Base-by-base conservation (phyloP, 2,113 vertebrate genomes). In the Diadophis punctatus region DNA sequence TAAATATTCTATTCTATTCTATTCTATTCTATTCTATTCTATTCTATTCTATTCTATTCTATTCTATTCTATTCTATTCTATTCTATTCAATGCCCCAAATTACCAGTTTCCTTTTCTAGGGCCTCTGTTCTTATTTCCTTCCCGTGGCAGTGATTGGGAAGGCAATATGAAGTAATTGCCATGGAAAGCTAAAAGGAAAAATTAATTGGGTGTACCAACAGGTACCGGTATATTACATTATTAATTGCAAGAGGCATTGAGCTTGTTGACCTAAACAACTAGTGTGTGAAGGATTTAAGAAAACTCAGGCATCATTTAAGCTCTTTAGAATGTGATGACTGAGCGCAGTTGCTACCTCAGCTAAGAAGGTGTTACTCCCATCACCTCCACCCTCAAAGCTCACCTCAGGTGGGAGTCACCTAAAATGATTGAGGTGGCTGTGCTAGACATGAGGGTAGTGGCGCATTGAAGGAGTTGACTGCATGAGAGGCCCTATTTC, bases 91-190 rank as follows among this genome's bases (percentile, higher is more conserved):
- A 55, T 34, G 9, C 11, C n/a, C n/a, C 53, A 25, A 85, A 91
- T 1, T 16, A 22, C 0, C 46, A 27, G 93, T 90, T 18, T 94
- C 7, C 25, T 3, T 93, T 95, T 60, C 9, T 52, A 90, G 53
- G 25, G 14, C 7, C 27, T 88, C 49, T 48, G 0, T 91, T 86
- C 93, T 92, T 48, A 7, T 89, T 94, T 20, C 85, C 93, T 89
- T 25, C 8, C 91, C 89, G 49, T 2, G 55, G 1, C 30, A 14
- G 1, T 89, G 74, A 58, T 94, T 87, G 91, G 27, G 92, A 68
- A 53, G 93, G 94, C 95, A 89, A 90, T 46, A 27, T 93, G 51
- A 94, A 95, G 27, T 74, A 94, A 93, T 2, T 90, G 23, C n/a
- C 87, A 4, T 1, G 60, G 87, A 90, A 87, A 86, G 68, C 85